phyloP scores from a whole-genome alignment of 2,113 vertebrate genomes.

The Osmerus eperlanus region DNA sequence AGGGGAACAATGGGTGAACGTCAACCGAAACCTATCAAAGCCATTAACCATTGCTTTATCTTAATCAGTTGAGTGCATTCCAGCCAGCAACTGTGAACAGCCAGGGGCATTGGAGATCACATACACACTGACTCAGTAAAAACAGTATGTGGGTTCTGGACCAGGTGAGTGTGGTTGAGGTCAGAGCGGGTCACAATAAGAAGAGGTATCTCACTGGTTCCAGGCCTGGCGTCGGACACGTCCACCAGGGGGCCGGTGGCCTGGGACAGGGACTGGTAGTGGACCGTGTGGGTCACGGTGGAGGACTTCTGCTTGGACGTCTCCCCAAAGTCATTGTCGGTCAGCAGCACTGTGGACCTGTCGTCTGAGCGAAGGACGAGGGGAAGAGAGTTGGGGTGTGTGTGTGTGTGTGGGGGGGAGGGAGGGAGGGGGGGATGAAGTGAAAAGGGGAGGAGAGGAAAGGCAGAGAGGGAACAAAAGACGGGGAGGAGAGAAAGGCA shows the following conservation, averaged over 20 bases:
- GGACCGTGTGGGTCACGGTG: conserved; percentile 96
- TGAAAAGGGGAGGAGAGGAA: not conserved
- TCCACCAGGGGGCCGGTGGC: conserved; percentile 96
- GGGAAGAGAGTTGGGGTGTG: not conserved
- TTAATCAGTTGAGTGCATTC: no score
- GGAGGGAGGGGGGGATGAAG: not conserved
- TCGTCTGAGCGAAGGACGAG: conserved; percentile 76
- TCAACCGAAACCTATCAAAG: no score
- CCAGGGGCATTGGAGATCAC: no score
- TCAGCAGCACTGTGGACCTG: conserved; percentile 92
- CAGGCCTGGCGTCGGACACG: conserved; percentile 95
- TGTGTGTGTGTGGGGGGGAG: not conserved
- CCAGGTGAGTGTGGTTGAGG: no score
- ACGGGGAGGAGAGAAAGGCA: no score
- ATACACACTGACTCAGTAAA: no score
- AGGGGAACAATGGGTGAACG: no score
- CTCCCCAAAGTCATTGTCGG: conserved; percentile 96
- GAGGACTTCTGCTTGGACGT: conserved; percentile 94
- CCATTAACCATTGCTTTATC: no score
- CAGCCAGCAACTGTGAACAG: no score
- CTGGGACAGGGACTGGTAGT: conserved; percentile 97
- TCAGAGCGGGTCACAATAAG: conserved; percentile 57
- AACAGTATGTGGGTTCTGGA: no score
- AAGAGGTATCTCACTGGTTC: conserved; percentile 89
- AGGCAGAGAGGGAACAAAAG: not conserved